Base-by-base conservation (phyloP, 2,797 vertebrate genomes). In the Sardinella longiceps region DNA sequence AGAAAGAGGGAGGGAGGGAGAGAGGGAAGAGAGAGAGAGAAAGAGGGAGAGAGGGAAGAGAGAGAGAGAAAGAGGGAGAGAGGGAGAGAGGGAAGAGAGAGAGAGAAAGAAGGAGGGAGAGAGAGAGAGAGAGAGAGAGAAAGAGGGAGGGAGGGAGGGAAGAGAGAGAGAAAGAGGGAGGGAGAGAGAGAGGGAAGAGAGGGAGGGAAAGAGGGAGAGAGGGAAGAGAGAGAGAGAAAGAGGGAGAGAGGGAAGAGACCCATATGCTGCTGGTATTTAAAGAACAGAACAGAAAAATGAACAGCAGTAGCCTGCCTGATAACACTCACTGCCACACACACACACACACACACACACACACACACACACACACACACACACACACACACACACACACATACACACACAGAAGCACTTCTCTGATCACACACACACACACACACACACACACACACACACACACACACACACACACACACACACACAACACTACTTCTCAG, bases 181-280 rank as follows among this genome's bases (percentile, higher is more conserved):
- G 60, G 56, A 85, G 58, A 56, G 74, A 80, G 66, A 53, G 28
- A 53, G 11, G 11, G 28, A 53, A 53, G 46, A 37, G 83, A 48
- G 6, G 39, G 25, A 84, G 53, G 30, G 83, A 39, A 20, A 25
- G 45, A 82, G 51, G 14, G 70, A 66, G n/a, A n/a, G n/a, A 15
- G 15, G 70, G 51, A 82, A 87, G 88, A 85, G 84, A 86, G 89
- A 86, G 88, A 87, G 70, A 56, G 83, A 87, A 89, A 85, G 85
- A 87, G 89, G 87, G 88, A 87, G 88, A 84, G 80, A 91, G 87
- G 85, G 85, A 87, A 87, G 80, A 70, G 86, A 88, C 89, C 92
- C 94, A 94, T 94, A 94, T 94, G 93, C 92, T 84, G 85, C 74
- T 0, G 63, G 87, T 91, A 91, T 93, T 94, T 87, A 92, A 92